A percentile compares a stretch with the other conserved stretches of the same genome.
Evolutionary conservation across 2,797 vertebrate species (phyloP).

Genomic region (Pterois miles): DNA sequence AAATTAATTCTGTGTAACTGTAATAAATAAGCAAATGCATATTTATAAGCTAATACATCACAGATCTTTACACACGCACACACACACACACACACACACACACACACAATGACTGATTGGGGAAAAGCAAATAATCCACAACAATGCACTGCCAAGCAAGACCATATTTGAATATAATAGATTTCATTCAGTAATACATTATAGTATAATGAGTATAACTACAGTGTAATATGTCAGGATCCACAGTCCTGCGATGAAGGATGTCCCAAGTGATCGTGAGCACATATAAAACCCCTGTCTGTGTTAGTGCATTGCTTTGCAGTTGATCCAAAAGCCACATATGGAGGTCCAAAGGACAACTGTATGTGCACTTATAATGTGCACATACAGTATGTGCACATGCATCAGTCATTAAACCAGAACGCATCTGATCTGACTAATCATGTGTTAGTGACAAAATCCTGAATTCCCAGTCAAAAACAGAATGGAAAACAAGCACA

Average conservation of each 20-base stretch:
- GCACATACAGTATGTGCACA: not conserved
- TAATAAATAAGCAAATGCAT: not conserved
- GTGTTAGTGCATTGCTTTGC: not conserved
- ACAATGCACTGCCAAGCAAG: not conserved
- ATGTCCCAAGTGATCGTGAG: not conserved
- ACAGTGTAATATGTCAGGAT: not conserved
- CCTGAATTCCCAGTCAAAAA: not conserved
- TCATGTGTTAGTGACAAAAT: not conserved
- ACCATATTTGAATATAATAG: not conserved
- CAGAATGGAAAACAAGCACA: not conserved
- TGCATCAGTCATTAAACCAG: rapidly evolving
- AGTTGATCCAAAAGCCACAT: not conserved
- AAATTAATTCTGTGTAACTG: not conserved
- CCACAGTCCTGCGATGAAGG: rapidly evolving
- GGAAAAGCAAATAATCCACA: no score
- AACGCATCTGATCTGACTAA: not conserved
- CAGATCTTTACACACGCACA: not conserved
- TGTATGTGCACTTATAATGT: not conserved
- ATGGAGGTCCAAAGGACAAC: not conserved
- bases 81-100: no score
- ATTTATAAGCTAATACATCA: not conserved
- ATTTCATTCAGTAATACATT: not conserved
- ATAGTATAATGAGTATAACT: no score
- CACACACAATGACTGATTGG: no score
- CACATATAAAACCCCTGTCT: not conserved